Evolutionary conservation across 2,797 vertebrate species (phyloP).

Genomic region (Notamacropus eugenii): DNA sequence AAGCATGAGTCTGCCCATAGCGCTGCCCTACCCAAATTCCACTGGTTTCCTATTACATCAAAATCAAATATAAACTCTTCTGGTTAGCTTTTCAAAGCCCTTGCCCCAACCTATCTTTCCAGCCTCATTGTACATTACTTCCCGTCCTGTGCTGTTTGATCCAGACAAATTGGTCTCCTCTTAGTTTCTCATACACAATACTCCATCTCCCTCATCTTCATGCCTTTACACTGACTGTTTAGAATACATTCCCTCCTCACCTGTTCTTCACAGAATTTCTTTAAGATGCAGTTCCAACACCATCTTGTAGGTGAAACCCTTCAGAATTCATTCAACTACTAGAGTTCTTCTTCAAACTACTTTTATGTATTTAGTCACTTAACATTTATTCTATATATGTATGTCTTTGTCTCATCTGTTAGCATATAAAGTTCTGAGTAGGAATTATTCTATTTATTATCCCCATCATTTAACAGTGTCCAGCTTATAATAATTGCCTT

Average conservation of each 20-base stretch:
- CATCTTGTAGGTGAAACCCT: not conserved
- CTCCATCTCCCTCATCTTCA: not conserved
- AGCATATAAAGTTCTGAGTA: not conserved
- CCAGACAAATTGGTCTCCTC: not conserved
- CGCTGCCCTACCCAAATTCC: not conserved
- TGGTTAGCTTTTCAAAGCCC: not conserved
- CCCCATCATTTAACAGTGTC: not conserved
- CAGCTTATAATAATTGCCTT: too few relatives aligned
- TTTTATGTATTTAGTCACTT: not conserved
- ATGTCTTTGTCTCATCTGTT: not conserved
- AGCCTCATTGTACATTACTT: not conserved
- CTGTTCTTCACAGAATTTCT: not conserved
- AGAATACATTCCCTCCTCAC: not conserved
- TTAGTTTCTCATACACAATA: not conserved
- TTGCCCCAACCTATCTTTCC: not conserved
- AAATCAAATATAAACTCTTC: not conserved
- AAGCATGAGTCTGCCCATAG: not conserved
- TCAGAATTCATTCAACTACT: not conserved
- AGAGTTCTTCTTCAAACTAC: not conserved
- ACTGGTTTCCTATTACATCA: not conserved
- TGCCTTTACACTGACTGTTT: not conserved
- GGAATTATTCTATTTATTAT: not conserved
- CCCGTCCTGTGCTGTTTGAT: not conserved
- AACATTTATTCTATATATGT: not conserved
- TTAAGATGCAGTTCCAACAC: not conserved